Percentiles rank a stretch among this genome's conserved stretches.
These are phyloP conservation scores for Cenopis cana DNA, from an alignment of 2,888 invertebrate genomes.

Conservation along the genomic window DNA sequence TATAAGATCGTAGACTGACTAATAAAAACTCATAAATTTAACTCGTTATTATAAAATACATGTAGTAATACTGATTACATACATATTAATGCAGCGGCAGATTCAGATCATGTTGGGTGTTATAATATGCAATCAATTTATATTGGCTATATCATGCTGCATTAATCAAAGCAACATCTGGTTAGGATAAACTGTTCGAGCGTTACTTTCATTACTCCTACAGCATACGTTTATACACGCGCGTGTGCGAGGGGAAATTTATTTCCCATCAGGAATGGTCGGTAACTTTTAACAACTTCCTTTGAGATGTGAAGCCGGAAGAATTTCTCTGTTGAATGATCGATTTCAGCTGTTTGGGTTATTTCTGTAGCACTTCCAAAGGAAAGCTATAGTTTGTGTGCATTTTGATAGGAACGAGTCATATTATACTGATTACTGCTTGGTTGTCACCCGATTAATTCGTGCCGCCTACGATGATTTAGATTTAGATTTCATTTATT, in stretches of 20 bases:
- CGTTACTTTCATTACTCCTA: slow-evolving; percentile 31
- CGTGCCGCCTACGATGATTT: not conserved
- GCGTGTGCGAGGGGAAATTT: slow-evolving; percentile 25
- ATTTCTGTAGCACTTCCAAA: slow-evolving; percentile 19
- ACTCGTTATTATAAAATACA: too few relatives aligned
- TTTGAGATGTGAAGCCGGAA: slow-evolving; percentile 32
- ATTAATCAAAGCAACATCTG: slow-evolving; percentile 50
- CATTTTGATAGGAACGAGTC: not conserved
- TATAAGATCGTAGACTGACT: not conserved
- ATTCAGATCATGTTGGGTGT: not conserved
- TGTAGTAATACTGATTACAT: not conserved
- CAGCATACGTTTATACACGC: slow-evolving; percentile 18
- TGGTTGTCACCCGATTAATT: not conserved
- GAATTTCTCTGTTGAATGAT: slow-evolving; percentile 32
- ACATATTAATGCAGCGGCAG: not conserved
- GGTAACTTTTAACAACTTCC: slow-evolving; percentile 40
- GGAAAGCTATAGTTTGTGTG: not conserved
- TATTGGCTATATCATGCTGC: slow-evolving; percentile 35
- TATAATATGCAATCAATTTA: slow-evolving; percentile 12
- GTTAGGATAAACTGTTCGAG: slow-evolving; percentile 47
- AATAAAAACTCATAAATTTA: too few relatives aligned
- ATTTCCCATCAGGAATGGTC: slow-evolving; percentile 27
- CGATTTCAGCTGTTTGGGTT: slow-evolving; percentile 32
- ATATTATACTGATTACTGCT: not conserved
- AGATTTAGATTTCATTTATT: too few relatives aligned